Evolutionary conservation across 1,140 invertebrate species (phyloP).

Genomic region (Drosophila bocki): DNA sequence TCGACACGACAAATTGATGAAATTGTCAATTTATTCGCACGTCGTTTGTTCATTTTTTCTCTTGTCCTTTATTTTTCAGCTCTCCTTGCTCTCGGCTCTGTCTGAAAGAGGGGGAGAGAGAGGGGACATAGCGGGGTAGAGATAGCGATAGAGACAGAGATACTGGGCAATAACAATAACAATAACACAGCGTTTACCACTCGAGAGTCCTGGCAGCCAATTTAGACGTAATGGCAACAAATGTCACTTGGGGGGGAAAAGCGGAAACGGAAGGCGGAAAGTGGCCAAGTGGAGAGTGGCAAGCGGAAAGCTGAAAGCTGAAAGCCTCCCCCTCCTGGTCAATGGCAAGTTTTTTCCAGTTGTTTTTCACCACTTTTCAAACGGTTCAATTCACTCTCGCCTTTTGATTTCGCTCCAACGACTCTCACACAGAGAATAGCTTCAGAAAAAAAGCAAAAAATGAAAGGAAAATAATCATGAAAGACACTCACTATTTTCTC

Average conservation of each 20-base stretch:
- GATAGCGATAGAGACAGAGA: slow-evolving; percentile 1
- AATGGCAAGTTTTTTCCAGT: slow-evolving; percentile 55
- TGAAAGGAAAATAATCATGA: slow-evolving; percentile 8
- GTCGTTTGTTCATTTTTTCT: slow-evolving; percentile 58
- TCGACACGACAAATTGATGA: slow-evolving; percentile 66
- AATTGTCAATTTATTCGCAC: slow-evolving; percentile 80
- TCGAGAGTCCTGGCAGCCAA: slow-evolving; percentile 76
- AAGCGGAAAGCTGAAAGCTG: neutral
- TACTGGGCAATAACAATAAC: slow-evolving; percentile 57
- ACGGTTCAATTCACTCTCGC: slow-evolving; percentile 46
- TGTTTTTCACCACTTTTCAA: slow-evolving; percentile 59
- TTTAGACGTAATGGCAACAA: slow-evolving; percentile 79
- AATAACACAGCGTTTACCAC: slow-evolving; percentile 80
- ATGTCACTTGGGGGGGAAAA: slow-evolving; percentile 60
- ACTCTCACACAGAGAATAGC: slow-evolving; percentile 21
- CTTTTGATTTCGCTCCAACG: slow-evolving; percentile 46
- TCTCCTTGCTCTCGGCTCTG: neutral
- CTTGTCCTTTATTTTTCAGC: neutral
- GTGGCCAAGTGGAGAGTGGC: slow-evolving; percentile 3
- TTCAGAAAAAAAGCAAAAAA: neutral
- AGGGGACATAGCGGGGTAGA: neutral
- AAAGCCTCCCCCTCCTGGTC: slow-evolving; percentile 10
- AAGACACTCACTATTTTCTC: slow-evolving; percentile 13
- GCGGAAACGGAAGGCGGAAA: neutral
- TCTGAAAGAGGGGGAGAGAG: slow-evolving; percentile 6